Base-by-base conservation (phyloP, 2,888 invertebrate species). In the Strigamia transsilvanica region DNA sequence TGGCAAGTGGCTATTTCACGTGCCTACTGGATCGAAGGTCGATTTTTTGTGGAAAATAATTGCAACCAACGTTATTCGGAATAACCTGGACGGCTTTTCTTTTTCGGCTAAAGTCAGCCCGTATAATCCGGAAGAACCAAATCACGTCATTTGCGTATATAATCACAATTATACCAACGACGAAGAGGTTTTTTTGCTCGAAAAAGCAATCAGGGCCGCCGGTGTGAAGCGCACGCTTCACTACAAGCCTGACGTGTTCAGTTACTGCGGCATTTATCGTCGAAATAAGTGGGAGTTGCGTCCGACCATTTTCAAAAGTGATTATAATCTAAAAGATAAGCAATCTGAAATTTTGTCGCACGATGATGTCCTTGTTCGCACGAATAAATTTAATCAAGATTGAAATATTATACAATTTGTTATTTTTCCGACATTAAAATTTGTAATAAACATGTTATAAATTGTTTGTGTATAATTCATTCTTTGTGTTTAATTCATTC, bases 221-320 rank as follows among this genome's bases (percentile, higher is more conserved):
- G 80, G 80, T 13, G 34, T 80, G 4, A 46, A 46, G 41, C 15
- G 80, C 21, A 1, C 13, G 23, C 21, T 80, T 42, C 42, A 46
- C 12, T 80, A 80, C 23, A 80, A 80, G n/a, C 80, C 80, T n/a
- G 80, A 80, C 46, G 46, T 80, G 10, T 80, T 46, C 10, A 80
- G 21, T 21, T 46, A 46, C 23, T 80, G 80, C 34, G 80, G 80
- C 2, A 80, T 80, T 46, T 80, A 80, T 21, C 21, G 42, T 21
- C 4, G 46, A 21, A 80, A 80, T 80, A 13, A 21, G n/a, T 80
- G 80, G 80, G 46, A 9, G 9, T 13, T 80, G 3, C 42, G 80
- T 0, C 80, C 80, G 13, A 46, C 80, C 10, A 23, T 80, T 18
- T 80, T 13, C n/a, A 23, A 13, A 41, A 80, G 80, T 27, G 23